These are phyloP conservation scores for Drosophila falleni DNA, from an alignment of 2,888 invertebrate species.

Conservation along the genomic window DNA sequence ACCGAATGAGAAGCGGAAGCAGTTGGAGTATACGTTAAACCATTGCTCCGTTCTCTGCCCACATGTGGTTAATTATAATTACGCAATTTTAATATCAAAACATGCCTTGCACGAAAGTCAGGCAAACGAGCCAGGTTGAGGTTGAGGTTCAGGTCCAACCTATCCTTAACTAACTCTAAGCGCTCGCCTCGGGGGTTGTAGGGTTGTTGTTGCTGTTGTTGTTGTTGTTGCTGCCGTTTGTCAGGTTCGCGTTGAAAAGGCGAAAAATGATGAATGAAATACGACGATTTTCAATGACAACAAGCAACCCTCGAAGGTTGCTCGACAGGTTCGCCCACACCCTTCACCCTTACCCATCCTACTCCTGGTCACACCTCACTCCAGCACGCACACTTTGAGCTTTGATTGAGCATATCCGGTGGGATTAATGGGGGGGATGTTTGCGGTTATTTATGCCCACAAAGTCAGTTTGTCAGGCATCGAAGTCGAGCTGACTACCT, in stretches of 20 bases:
- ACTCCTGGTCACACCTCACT: conserved; percentile 57
- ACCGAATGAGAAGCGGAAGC: conserved; percentile 57
- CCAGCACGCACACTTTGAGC: conserved; percentile 74
- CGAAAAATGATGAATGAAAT: conserved; percentile 83
- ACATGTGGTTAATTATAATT: conserved; percentile 84
- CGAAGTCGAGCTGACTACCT: conserved; percentile 11
- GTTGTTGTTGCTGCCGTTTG: conserved; percentile 58
- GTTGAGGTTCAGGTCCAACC: conserved; percentile 29
- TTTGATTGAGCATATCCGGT: conserved; percentile 85
- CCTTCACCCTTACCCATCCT: conserved; percentile 25
- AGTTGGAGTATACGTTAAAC: conserved; percentile 64
- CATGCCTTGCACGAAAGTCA: conserved; percentile 52
- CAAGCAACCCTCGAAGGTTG: conserved; percentile 51
- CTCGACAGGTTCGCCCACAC: conserved; percentile 42
- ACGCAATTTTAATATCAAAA: conserved; percentile 81
- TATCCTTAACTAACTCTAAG: conserved; percentile 50
- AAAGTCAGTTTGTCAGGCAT: conserved; percentile 59
- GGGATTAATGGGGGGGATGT: conserved; percentile 82
- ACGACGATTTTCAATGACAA: conserved; percentile 75
- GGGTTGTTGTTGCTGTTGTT: conserved; percentile 22
- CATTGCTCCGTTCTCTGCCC: conserved; percentile 45
- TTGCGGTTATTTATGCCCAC: conserved; percentile 63
- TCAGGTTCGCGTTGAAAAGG: conserved; percentile 74
- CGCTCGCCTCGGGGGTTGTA: conserved; percentile 73
- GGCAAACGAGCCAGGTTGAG: conserved; percentile 29